A percentile compares a stretch with the other conserved stretches of the same genome.
Conservation (phyloP, 2,113 vertebrate species). For the Argyrosomus japonicus region DNA sequence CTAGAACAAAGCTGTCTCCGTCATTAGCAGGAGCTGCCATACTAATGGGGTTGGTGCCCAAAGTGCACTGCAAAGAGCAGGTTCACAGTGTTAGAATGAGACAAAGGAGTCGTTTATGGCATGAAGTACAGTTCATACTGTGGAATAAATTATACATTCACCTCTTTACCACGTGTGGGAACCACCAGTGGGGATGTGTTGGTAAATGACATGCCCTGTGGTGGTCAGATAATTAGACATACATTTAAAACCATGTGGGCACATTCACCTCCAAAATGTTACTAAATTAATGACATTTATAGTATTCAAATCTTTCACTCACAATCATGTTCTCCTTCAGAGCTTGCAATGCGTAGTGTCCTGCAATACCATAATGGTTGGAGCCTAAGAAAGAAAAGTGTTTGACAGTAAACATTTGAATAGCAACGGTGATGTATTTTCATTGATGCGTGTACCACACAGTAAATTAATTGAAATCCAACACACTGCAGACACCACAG, state of each 20-base stretch:
- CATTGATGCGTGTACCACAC: too few relatives aligned
- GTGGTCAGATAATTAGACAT: conserved; percentile 19
- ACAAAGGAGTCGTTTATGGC: not conserved
- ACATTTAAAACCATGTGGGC: not conserved
- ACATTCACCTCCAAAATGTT: not conserved
- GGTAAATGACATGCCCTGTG: conserved; percentile 85
- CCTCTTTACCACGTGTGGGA: conserved; percentile 83
- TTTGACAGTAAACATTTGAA: not conserved
- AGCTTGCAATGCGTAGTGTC: conserved; percentile 83
- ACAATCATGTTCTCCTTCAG: conserved; percentile 85
- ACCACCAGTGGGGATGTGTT: conserved; percentile 86
- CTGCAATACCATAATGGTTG: conserved; percentile 86
- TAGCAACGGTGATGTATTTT: not conserved
- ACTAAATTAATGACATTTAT: not conserved
- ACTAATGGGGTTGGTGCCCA: conserved; percentile 86
- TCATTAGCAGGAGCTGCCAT: conserved; percentile 80
- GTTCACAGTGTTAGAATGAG: not conserved
- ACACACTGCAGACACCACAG: not conserved
- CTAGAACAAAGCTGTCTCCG: conserved; percentile 84
- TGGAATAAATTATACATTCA: not conserved
- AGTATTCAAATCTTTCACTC: conserved; percentile 53
- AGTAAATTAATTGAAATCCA: not conserved
- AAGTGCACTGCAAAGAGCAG: conserved; percentile 77
- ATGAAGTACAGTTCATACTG: not conserved
- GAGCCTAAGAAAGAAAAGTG: conserved; percentile 73